Evolutionary conservation across 2,888 invertebrate species (phyloP), one percentile per base, ranked within the genome.

Genomic region (Morpho deidamia): DNA sequence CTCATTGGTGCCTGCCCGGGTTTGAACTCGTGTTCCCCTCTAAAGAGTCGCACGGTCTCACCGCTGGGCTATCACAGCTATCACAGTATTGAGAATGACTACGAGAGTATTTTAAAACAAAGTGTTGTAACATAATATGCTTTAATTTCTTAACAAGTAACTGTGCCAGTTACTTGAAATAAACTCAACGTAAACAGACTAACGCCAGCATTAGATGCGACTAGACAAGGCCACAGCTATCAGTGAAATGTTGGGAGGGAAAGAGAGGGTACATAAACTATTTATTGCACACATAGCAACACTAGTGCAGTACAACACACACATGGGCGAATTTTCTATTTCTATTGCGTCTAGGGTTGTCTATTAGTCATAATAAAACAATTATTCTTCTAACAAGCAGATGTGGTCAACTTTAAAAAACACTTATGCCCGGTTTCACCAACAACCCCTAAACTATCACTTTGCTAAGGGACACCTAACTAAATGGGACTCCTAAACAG

Each of bases 171-270:
- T 61, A 71, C 81, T 81, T 58, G 64, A 64, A 57, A 59, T 63
- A 69, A 61, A 52, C 51, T 51, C 58, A 58, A 64, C 77, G 70
- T 79, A 76, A 89, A 89, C 81, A 67, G 69, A 79, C 88, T 86
- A 86, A 83, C 70, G 81, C 87, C 81, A 84, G 87, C 83, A 87
- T 89, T 89, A 88, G 89, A 89, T 89, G 89, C 85, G 86, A 89
- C 87, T 88, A 89, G 89, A 89, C 89, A 87, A 89, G 89, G 88
- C 89, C 86, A 82, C 76, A 85, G 82, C 86, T 89, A 89, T 88
- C 88, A 86, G 86, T 87, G 86, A 88, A 89, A 88, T 88, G 89
- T 86, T 81, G 87, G 83, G 89, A 80, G 77, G 78, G 87, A 89
- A 86, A 87, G 88, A 88, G 89, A 88, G 75, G 82, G 88, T 77